phyloP scores from a whole-genome alignment of 2,888 invertebrate species.

The Siphonodentalium dalli region DNA sequence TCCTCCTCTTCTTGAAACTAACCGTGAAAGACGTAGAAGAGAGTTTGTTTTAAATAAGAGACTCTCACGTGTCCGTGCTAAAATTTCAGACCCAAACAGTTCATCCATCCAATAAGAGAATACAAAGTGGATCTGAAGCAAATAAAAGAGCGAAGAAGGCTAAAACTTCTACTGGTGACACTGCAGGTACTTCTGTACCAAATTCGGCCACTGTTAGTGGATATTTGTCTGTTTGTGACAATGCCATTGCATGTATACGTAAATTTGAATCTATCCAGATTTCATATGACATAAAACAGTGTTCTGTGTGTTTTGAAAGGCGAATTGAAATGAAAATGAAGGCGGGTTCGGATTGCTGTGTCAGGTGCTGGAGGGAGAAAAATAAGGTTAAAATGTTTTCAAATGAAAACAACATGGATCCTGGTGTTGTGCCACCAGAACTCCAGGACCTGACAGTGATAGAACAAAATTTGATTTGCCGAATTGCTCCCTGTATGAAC shows the following conservation, averaged over 20 bases:
- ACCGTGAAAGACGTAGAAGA: too few species aligned
- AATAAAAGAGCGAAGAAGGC: too few species aligned
- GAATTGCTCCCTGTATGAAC: conserved; percentile 21
- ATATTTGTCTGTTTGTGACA: too few species aligned
- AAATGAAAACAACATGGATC: conserved; percentile 27
- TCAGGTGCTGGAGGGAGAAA: conserved; percentile 13
- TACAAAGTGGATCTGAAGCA: too few species aligned
- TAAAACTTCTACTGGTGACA: too few species aligned
- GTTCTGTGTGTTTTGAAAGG: conserved; percentile 16
- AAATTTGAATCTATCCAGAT: conserved; percentile 25
- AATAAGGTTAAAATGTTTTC: conserved; percentile 26
- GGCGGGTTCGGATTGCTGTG: conserved; percentile 8
- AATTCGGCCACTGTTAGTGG: too few species aligned
- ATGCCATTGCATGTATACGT: conserved; percentile 8
- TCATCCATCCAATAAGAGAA: too few species aligned
- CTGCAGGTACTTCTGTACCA: too few species aligned
- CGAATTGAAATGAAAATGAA: conserved; percentile 14
- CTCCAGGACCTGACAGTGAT: conserved; percentile 9
- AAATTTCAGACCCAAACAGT: too few species aligned
- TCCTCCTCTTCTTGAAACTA: too few species aligned
- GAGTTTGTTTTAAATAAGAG: too few species aligned
- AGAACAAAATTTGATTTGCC: conserved; percentile 25
- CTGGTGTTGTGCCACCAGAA: conserved; percentile 5
- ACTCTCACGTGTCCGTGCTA: too few species aligned
- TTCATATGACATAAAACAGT: conserved; percentile 16